Evolutionary conservation across 2,113 vertebrate species (phyloP).

Genomic region (Oryzias curvinotus): DNA sequence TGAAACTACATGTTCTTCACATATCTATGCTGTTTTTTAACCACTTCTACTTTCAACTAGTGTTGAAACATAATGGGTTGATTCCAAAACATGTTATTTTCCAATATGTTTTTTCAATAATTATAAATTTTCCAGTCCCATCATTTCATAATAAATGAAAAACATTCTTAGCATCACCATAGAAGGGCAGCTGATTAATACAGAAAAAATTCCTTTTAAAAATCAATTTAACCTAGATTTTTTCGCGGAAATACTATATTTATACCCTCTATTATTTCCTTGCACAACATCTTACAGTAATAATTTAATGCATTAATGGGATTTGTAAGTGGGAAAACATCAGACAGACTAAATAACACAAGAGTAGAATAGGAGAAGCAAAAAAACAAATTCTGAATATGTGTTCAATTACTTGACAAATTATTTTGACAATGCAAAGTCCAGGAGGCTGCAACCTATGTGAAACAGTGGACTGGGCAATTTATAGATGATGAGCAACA

Average conservation of each 20-base stretch:
- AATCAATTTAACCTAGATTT: neutral
- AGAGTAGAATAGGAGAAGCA: no score
- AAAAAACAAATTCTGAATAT: no score
- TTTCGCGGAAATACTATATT: neutral
- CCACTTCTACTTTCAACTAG: conserved; percentile 29
- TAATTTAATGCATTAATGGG: neutral
- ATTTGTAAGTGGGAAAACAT: no score
- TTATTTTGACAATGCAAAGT: no score
- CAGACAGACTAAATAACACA: no score
- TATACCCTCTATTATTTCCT: neutral
- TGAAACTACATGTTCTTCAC: conserved; percentile 36
- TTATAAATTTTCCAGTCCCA: conserved; percentile 2
- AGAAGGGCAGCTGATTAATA: conserved; percentile 4
- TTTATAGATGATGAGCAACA: no score
- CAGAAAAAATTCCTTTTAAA: neutral
- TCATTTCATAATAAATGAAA: neutral
- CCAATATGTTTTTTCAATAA: neutral
- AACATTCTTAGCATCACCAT: neutral
- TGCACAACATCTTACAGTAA: neutral
- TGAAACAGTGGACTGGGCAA: no score
- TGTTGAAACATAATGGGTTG: conserved; percentile 21
- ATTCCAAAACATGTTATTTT: conserved; percentile 1
- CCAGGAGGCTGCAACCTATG: no score
- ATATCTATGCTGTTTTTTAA: conserved; percentile 26
- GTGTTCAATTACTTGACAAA: no score